Base-by-base conservation (phyloP, 2,113 vertebrate genomes). In the Picathartes gymnocephalus region DNA sequence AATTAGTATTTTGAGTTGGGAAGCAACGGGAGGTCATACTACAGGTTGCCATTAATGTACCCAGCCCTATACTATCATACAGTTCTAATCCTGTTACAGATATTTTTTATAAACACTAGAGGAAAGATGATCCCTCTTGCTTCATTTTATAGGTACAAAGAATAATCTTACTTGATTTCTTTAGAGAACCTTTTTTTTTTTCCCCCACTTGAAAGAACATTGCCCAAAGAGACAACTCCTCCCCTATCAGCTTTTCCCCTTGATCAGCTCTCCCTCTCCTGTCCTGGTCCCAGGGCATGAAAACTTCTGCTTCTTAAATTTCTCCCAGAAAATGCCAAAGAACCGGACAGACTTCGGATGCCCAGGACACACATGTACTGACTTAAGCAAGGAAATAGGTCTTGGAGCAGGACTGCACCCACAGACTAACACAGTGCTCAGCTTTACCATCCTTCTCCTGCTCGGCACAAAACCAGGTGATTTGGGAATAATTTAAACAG, bases 1-100 rank as follows among this genome's bases (percentile, higher is more conserved):
- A 92, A 94, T 93, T 77, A 96, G 40, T 53, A 50, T 86, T 92
- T 92, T 61, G 78, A 81, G 57, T 81, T 78, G 60, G 57, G 91
- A 90, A 45, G 47, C 30, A 10, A 45, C 10, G 19, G 79, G 80
- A 72, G 83, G 88, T 81, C 87, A 76, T 77, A 88, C 47, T 89
- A 85, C 27, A 60, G 42, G 40, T 72, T 91, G 58, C 53, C 95
- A 70, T 86, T 93, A 92, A 83, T 68, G 81, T 30, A 66, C 30
- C 80, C 68, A 66, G 61, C 62, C 37, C 56, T 62, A 7, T 13
- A 13, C 51, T 56, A 57, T 20, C n/a, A 17, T 11, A 50, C 56
- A 88, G 58, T 23, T 58, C 65, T 51, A 92, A 87, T 53, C 72
- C 58, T 27, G 15, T 47, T 81, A 73, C 27, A 73, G 53, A 23